Evolutionary conservation across 2,888 invertebrate species (phyloP), one percentile per base, ranked within the genome.

Genomic region (Hyalella azteca): DNA sequence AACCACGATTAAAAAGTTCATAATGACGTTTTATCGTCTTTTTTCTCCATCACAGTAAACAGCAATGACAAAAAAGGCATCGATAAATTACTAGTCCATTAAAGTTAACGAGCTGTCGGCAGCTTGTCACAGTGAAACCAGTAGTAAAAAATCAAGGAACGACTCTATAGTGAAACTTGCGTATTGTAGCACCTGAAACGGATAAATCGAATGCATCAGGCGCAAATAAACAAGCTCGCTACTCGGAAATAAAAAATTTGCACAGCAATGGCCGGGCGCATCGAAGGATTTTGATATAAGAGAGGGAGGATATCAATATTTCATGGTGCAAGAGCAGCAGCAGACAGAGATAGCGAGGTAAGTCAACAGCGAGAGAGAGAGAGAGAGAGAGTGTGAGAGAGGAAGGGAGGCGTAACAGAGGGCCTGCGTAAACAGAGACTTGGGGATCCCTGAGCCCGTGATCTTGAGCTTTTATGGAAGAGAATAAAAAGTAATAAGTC

Each of bases 321-420:
- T 54, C 54, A 54, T 54, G 54, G 54, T 26, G 54, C 26, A 54
- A 54, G 54, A 54, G 26, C 26, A 29, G 54, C 54, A 54, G 54
- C 54, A 26, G 54, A 54, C 26, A 54, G 54, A 54, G 54, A 54
- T 54, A 54, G 54, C 54, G 54, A 13, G 29, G 54, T 54, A 54
- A 54, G 54, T 54, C 54, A 54, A 54, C 54, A 54, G 54, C 26
- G 29, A 54, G 54, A 22, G 26, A 54, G 29, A 54, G 54, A 54
- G 54, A 54, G 29, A 54, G 54, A 54, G 54, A 54, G n/a, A 49
- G 39, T n/a, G 76, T 5, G 49, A 77, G 45, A 50, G 76, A 40
- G 26, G 78, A 45, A n/a, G 60, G 45, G 22, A 26, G 3, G 26
- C 32, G 60, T n/a, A 41, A 36, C 41, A 39, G 78, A 78, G 39